These are phyloP conservation scores for Plumapathes pennacea DNA, from an alignment of 92 coral and sea anemone species.

Conservation along the genomic window DNA sequence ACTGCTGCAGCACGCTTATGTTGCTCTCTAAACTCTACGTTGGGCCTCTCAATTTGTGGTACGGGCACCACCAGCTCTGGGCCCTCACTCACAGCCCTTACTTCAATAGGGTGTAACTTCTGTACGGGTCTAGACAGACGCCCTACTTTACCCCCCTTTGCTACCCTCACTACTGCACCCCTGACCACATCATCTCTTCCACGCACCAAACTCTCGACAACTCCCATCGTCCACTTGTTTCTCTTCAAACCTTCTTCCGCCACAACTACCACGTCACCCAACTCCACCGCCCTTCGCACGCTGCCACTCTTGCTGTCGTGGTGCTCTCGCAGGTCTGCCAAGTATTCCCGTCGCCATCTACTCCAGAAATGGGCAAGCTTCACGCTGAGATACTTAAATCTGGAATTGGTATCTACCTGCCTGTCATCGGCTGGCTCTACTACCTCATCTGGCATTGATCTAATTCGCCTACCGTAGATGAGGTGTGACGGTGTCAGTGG, in stretches of 20 bases:
- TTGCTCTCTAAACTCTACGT: no score
- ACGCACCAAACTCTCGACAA: neutral
- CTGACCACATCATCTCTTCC: neutral
- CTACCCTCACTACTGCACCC: conserved; percentile 7
- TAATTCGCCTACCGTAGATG: no score
- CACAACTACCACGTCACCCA: conserved; percentile 8
- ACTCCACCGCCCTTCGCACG: neutral
- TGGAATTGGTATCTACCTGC: neutral
- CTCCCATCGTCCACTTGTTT: neutral
- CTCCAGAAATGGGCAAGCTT: conserved; percentile 54
- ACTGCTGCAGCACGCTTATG: conserved; percentile 10
- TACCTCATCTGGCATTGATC: conserved; percentile 22
- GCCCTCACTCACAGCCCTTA: neutral
- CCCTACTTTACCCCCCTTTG: conserved; percentile 1
- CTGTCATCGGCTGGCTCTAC: conserved; percentile 21
- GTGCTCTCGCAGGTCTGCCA: conserved; percentile 7
- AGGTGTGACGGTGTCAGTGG: no score
- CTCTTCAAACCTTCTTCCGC: neutral
- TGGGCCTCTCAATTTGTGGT: no score
- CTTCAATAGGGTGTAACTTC: conserved; percentile 30
- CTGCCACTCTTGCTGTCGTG: neutral
- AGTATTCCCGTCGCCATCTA: conserved; percentile 24
- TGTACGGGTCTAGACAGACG: conserved; percentile 28
- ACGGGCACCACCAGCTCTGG: no score
- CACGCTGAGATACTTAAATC: conserved; percentile 31